A percentile compares a stretch with the other conserved stretches of the same genome.
phyloP scores from a whole-genome alignment of 2,888 invertebrate genomes.

The Ommatoiulus sabulosus region DNA sequence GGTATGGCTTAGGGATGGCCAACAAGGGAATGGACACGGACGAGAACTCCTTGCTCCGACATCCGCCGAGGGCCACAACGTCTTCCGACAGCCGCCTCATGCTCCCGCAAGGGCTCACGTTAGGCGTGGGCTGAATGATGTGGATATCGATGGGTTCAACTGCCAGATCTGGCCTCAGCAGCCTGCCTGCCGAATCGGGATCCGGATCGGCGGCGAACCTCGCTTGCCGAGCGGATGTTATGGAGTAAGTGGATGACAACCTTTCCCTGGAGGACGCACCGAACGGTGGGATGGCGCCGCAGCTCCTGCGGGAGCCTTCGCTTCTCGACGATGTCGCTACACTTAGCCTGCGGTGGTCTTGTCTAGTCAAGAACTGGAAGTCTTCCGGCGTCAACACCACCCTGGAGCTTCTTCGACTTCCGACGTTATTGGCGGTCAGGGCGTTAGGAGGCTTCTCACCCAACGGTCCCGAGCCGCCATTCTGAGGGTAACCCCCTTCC shows the following conservation, averaged over 20 bases:
- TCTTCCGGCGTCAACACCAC: constrained; percentile 42
- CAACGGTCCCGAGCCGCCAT: neutral
- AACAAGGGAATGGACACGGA: constrained; percentile 44
- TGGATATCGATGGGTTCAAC: constrained; percentile 65
- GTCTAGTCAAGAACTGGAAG: neutral
- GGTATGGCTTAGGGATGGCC: constrained; percentile 41
- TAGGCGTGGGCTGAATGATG: constrained; percentile 84
- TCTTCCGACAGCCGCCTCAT: constrained; percentile 63
- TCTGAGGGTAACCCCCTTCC: neutral
- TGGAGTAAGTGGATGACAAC: neutral
- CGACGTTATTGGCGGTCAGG: neutral
- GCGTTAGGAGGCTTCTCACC: neutral
- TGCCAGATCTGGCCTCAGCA: neutral
- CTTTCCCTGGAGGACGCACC: neutral
- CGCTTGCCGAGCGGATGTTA: neutral
- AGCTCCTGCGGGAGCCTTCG: neutral
- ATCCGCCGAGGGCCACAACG: neutral
- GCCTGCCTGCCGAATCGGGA: neutral
- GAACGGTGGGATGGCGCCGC: neutral
- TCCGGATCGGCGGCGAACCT: neutral
- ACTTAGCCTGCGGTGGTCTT: neutral
- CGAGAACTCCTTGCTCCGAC: neutral
- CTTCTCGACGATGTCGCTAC: neutral
- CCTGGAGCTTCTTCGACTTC: constrained; percentile 49
- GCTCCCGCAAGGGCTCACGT: constrained; percentile 83